Conservation (phyloP, 1,140 invertebrate genomes). For the Euglossa dilemma region DNA sequence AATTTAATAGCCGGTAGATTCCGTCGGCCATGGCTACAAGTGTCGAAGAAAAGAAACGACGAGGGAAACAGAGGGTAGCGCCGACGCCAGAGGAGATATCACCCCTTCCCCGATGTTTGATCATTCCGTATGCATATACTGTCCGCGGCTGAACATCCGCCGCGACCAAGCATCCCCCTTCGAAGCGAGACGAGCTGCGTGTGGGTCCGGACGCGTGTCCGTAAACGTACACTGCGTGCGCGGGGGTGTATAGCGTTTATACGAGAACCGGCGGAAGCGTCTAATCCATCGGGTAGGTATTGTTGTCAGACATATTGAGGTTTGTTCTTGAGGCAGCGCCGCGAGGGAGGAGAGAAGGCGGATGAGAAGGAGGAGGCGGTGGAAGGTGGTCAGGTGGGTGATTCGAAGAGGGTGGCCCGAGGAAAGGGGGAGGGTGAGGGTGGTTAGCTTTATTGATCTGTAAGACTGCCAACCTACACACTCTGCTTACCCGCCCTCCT, state of each 20-base stretch:
- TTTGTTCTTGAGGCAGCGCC: conserved; percentile 81
- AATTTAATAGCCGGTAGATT: conserved; percentile 64
- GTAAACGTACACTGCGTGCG: neutral
- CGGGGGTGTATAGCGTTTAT: conserved; percentile 46
- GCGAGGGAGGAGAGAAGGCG: conserved; percentile 58
- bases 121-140: neutral
- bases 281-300: conserved; percentile 79
- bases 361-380: conserved; percentile 51
- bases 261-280: conserved; percentile 70
- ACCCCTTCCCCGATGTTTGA: conserved; percentile 16
- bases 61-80: conserved; percentile 28
- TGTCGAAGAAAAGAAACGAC: conserved; percentile 58
- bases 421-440: conserved; percentile 69
- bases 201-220: no score
- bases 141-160: conserved; percentile 26
- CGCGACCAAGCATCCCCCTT: conserved; percentile 21
- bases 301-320: conserved; percentile 82
- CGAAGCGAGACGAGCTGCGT: conserved; percentile 26
- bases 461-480: conserved; percentile 82
- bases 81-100: neutral
- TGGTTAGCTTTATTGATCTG: conserved; percentile 84
- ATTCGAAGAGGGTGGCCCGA: conserved; percentile 53
- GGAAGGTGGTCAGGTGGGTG: conserved; percentile 71
- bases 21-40: conserved; percentile 23
- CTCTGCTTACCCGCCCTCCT: conserved; percentile 75